Evolutionary conservation across 2,888 invertebrate genomes (phyloP).

Genomic region (Hyalella azteca): DNA sequence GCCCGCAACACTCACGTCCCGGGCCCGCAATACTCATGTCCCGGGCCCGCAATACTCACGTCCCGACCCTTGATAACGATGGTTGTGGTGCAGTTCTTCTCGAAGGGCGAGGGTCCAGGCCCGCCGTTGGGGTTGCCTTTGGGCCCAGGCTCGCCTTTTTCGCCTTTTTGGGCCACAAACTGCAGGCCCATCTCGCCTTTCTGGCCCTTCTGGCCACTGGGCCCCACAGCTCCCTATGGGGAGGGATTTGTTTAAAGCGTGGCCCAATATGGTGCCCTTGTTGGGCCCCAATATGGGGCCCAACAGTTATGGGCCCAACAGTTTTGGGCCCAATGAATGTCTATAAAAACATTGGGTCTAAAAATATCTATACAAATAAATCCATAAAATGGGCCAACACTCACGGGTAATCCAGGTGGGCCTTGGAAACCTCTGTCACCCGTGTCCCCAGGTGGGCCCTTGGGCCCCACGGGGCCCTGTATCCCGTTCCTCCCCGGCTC

Average conservation of each 20-base stretch:
- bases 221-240: conserved; percentile 64
- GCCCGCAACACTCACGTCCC: no score
- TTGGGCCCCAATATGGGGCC: no score
- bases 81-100: conserved; percentile 33
- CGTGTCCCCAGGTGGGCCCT: conserved; percentile 71
- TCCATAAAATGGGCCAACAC: not conserved
- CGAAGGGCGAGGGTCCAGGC: not conserved
- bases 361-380: no score
- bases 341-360: no score
- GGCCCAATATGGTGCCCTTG: no score
- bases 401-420: conserved; percentile 49
- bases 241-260: no score
- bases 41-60: not conserved
- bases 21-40: no score
- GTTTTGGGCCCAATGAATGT: no score
- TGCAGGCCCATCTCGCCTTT: conserved; percentile 73
- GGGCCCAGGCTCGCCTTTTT: conserved; percentile 61
- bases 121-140: conserved; percentile 58
- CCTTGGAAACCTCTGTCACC: conserved; percentile 76
- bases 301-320: no score
- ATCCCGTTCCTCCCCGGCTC: conserved; percentile 72
- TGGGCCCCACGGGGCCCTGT: conserved; percentile 82
- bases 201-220: conserved; percentile 63
- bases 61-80: conserved; percentile 23
- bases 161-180: conserved; percentile 69